Evolutionary conservation across 1,140 invertebrate species (phyloP), one percentile per base, ranked within the genome.

Genomic region (Ruditapes philippinarum): DNA sequence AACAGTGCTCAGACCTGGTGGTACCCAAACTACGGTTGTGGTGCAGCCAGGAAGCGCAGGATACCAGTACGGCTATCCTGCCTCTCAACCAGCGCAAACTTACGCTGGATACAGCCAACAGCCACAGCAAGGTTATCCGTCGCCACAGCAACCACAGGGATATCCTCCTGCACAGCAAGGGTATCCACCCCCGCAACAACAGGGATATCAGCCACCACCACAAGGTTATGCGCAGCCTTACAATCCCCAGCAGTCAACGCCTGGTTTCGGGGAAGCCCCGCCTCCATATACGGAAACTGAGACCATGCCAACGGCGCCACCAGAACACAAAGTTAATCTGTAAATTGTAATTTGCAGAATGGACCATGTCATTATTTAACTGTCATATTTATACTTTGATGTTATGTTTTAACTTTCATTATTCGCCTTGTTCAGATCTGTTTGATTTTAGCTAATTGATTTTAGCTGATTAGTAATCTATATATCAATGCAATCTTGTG

Each of bases 61-160:
- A 33, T 84, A 84, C 65, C 65, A 42, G n/a, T 51, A 73, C 5
- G 62, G 82, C 19, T 84, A 84, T 70, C 82, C 82, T 4, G 45
- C 78, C 14, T 25, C 28, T 19, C 62, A 70, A 36, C 82, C 62
- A 38, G 40, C 17, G 28, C 82, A 84, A 38, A 19, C 60, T 7
- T 73, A 84, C 33, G 33, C 40, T 0, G 62, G 62, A 54, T 84
- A 84, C 68, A 31, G 12, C 28, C 82, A 84, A 73, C 60, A 78
- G 38, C 68, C 68, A n/a, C 73, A 76, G 14, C 38, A 17, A 40
- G 70, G 70, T 4, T 74, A 74, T 42, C 28, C 28, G 65, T 31
- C 65, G 4, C 65, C 28, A 12, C 65, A 70, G 65, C 9, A 28
- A 60, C n/a, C 12, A 9, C 19, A 22, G 2, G 4, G 14, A 25